Conservation (phyloP, 2,113 vertebrate genomes). For the Oncorhynchus clarkii region DNA sequence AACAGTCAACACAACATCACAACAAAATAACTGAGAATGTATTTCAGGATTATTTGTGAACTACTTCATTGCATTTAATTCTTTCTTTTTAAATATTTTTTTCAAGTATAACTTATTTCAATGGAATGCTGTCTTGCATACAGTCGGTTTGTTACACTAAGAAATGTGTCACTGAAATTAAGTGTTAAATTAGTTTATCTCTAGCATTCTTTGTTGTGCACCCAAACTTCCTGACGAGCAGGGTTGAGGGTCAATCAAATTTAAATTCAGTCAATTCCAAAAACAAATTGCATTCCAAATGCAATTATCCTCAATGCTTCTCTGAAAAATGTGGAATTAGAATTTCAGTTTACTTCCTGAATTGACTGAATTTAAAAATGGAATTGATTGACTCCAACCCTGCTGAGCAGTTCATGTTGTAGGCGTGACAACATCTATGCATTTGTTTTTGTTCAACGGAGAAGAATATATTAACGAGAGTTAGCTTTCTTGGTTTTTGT, state of each 20-base stretch:
- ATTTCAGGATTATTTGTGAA: slow-evolving; percentile 26
- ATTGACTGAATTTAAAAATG: neutral
- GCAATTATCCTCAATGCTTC: no score
- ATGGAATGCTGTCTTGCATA: slow-evolving; percentile 19
- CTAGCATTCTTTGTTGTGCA: slow-evolving; percentile 3
- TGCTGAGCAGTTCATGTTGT: neutral
- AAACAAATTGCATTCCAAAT: no score
- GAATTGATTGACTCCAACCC: neutral
- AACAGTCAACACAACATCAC: no score
- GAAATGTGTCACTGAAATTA: neutral
- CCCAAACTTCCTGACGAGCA: slow-evolving; percentile 2
- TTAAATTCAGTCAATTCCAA: neutral
- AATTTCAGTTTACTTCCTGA: neutral
- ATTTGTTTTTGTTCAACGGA: neutral
- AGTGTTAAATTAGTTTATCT: slow-evolving; percentile 8
- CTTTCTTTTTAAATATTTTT: neutral
- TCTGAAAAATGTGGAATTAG: neutral
- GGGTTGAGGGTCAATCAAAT: no score
- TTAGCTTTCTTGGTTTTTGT: neutral
- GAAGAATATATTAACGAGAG: slow-evolving; percentile 3
- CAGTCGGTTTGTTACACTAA: neutral
- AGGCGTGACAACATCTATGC: slow-evolving; percentile 5
- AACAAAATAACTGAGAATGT: slow-evolving; percentile 42
- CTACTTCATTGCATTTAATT: neutral
- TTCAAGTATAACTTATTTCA: neutral